A percentile compares a stretch with the other conserved stretches of the same genome.
Conservation (phyloP, 1,140 invertebrate genomes). For the Goniozus legneri region DNA sequence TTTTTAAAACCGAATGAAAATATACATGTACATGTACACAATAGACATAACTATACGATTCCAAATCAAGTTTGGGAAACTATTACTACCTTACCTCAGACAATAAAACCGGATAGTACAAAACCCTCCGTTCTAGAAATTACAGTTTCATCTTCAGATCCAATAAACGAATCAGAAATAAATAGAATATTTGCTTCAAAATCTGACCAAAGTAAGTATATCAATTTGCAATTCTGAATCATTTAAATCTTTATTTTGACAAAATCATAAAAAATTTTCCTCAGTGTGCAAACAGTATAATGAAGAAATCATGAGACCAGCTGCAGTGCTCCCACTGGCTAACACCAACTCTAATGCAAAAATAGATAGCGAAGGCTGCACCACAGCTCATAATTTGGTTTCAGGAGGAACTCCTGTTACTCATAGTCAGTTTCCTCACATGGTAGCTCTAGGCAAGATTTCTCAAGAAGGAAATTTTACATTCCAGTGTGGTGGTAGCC, state of each 20-base stretch:
- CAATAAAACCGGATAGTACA: no score
- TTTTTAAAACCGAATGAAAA: no score
- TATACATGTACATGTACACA: no score
- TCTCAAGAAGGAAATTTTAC: slow-evolving; percentile 26
- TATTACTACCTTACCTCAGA: no score
- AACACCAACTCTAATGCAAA: background rate
- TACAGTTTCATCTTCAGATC: no score
- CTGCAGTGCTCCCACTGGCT: background rate
- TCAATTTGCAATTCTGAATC: no score
- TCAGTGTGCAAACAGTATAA: slow-evolving; percentile 22
- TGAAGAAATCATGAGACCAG: slow-evolving; percentile 1
- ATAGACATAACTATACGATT: no score
- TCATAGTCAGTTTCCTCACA: slow-evolving; percentile 59
- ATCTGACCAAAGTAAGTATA: slow-evolving; percentile 22
- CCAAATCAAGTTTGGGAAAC: no score
- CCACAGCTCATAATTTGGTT: slow-evolving; percentile 3
- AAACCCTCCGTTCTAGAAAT: no score
- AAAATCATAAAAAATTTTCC: background rate
- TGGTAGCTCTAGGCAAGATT: slow-evolving; percentile 50
- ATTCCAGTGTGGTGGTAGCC: slow-evolving; percentile 45
- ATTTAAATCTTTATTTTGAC: background rate
- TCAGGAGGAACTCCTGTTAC: slow-evolving; percentile 7
- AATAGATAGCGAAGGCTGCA: slow-evolving; percentile 5
- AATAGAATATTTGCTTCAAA: no score
- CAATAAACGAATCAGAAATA: no score